Base-by-base conservation (phyloP, 2,113 vertebrate species). In the Ceyx margarethae region DNA sequence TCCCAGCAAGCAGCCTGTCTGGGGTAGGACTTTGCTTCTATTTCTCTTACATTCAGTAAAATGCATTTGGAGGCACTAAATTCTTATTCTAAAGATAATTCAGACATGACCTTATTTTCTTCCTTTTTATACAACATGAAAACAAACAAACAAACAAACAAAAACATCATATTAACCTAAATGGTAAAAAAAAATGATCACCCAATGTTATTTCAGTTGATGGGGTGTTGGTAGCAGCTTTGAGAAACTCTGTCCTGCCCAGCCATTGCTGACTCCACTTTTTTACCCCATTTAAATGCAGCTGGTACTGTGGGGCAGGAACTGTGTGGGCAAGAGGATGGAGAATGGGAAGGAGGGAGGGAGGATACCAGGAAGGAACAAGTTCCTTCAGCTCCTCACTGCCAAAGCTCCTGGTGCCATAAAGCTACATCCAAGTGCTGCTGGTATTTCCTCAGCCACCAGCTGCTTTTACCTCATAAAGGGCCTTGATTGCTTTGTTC, bases 381-480 rank as follows among this genome's bases (percentile, higher is more conserved):
- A 46, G 0, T 14, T 17, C 62, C 73, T 31, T 19, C 56, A 35
- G 53, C 40, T 85, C 62, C 62, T 57, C 13, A 33, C 29, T 80
- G 73, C 73, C 3, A 7, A 40, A 71, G 73, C 68, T 82, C 51
- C 64, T 2, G 33, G 33, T 17, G 75, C 33, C 0, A 1, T 74
- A 91, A 94, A 95, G 72, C 78, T 69, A 43, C 75, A 68, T 91
- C 29, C 66, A 87, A 91, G 87, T 43, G 85, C 85, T 2, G 6
- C 85, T 78, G 88, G 91, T 86, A 53, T 88, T 95, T 91, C 91
- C 94, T 93, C 85, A 91, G 73, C 73, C 85, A 85, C 82, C 91
- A 96, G 94, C 88, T 96, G 93, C 82, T 85, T 93, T 86, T 95
- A 88, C 69, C 88, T 94, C 93, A 95, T 93, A 91, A 95, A 96